Evolutionary conservation across 2,888 invertebrate species (phyloP), one percentile per base, ranked within the genome.

Genomic region (Brenthis daphne): DNA sequence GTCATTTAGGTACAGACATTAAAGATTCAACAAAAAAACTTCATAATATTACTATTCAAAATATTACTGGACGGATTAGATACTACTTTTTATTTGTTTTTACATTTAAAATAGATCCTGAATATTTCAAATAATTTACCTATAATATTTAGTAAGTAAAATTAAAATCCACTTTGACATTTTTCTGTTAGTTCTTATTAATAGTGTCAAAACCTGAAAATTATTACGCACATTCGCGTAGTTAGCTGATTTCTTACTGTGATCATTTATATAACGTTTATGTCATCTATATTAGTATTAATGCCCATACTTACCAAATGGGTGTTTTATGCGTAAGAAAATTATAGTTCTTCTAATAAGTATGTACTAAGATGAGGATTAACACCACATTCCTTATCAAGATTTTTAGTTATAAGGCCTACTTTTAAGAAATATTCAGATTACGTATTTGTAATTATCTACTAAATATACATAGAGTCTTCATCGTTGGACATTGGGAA

Each of bases 201-300:
- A 47, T 82, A 82, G 80, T 77, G 77, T 81, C 79, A 80, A 79
- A 84, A 85, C 82, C 85, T 83, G 79, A 79, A 82, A 87, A 86
- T 84, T 86, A 82, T 88, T 86, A 81, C 92, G 92, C 92, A 92
- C 92, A 92, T 86, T 89, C 87, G 90, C 90, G 88, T 90, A 91
- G 87, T 82, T 90, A 89, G 86, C 87, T 85, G 83, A 85, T 88
- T 86, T 87, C 85, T 85, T 90, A 89, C 88, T 91, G 89, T 90
- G 90, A 90, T 91, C 89, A 85, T 87, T 88, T 83, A 81, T 86
- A 83, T 85, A 83, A 83, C 77, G 76, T 80, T 79, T 79, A 80
- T 77, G 77, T 79, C 79, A 79, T 80, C 79, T 79, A 76, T 80
- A 69, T 56, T 68, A 72, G 68, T 65, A 69, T 57, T 43, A 14